Evolutionary conservation across 2,797 vertebrate species (phyloP).

Genomic region (Thunnus albacares): DNA sequence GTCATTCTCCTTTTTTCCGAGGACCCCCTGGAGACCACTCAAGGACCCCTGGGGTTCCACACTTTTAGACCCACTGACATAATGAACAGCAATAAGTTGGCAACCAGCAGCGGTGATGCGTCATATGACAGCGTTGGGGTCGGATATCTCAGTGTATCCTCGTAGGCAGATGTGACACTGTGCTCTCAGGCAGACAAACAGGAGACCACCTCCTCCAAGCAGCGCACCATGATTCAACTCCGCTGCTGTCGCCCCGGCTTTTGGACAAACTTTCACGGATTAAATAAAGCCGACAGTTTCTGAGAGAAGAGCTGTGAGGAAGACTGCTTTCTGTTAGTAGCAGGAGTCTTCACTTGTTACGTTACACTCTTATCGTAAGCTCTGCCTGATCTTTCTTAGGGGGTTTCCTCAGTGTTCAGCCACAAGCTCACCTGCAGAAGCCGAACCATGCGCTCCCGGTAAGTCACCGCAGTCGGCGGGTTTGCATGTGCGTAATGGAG

Average conservation of each 20-base stretch:
- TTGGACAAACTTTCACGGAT: constrained; percentile 32
- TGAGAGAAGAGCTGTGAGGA: not conserved
- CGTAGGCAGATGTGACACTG: constrained; percentile 58
- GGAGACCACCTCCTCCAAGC: constrained; percentile 42
- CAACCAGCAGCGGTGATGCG: constrained; percentile 18
- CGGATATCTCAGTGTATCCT: not conserved
- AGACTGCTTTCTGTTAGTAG: not conserved
- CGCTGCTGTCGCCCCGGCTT: constrained; percentile 25
- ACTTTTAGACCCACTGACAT: no score
- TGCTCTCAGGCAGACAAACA: constrained; percentile 26
- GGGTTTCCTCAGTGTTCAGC: constrained; percentile 21
- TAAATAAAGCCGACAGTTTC: constrained; percentile 32
- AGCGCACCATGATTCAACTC: constrained; percentile 62
- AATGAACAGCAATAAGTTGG: not conserved
- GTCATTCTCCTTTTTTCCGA: no score
- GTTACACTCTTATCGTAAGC: not conserved
- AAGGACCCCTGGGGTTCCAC: no score
- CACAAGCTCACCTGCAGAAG: constrained; percentile 70
- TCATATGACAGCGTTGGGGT: constrained; percentile 61
- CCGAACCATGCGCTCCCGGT: constrained; percentile 73
- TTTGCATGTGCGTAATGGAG: not conserved
- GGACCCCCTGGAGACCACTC: no score
- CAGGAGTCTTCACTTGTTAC: not conserved
- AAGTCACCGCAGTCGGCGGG: constrained; percentile 35
- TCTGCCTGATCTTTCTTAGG: constrained; percentile 14